Conservation (phyloP, 2,797 vertebrate species). For the Euphonia xanthogaster region DNA sequence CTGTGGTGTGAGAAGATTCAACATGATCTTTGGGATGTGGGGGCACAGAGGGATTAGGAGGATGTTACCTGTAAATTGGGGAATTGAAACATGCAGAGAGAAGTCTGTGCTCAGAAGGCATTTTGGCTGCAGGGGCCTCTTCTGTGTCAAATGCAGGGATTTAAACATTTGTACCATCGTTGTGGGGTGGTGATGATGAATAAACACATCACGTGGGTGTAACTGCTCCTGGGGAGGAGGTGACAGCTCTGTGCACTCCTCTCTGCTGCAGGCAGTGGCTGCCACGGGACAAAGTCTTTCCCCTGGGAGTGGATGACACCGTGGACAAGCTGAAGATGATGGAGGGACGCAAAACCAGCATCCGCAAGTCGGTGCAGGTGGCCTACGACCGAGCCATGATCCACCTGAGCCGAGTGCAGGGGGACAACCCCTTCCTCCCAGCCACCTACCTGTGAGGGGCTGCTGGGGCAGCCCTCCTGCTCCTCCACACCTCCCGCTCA, state of each 20-base stretch:
- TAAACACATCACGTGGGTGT: fast-evolving
- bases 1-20: conserved; percentile 71
- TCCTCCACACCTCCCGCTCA: background rate
- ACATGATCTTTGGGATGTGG: background rate
- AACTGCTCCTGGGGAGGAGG: background rate
- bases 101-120: background rate
- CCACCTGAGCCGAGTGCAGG: conserved; percentile 91
- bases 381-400: conserved; percentile 96
- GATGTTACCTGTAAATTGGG: background rate
- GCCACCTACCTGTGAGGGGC: conserved; percentile 84
- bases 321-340: conserved; percentile 96
- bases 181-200: background rate
- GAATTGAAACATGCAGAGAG: background rate
- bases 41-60: background rate
- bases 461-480: background rate
- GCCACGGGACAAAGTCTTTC: conserved; percentile 90
- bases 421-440: conserved; percentile 86
- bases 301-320: conserved; percentile 90
- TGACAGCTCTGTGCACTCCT: background rate
- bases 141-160: background rate
- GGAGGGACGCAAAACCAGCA: conserved; percentile 95
- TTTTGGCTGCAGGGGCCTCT: background rate
- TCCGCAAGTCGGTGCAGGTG: conserved; percentile 97
- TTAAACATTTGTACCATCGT: fast-evolving
- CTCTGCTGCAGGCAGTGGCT: conserved; percentile 91